Base-by-base conservation (phyloP, 2,888 invertebrate genomes). In the Brenthis daphne region DNA sequence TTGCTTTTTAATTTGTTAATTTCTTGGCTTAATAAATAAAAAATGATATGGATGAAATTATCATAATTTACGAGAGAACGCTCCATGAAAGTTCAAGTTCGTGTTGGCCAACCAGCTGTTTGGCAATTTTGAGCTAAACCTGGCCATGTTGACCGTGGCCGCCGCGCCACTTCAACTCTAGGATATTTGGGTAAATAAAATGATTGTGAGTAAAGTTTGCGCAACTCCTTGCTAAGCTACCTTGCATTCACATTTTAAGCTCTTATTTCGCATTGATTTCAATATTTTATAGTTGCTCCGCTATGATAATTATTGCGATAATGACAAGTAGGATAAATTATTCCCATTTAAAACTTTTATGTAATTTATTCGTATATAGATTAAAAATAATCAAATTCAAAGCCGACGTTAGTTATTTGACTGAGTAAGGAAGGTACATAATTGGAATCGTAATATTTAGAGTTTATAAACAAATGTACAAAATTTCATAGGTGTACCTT, bases 51-150 rank as follows among this genome's bases (percentile, higher is more conserved):
- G 24, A 20, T 11, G 6, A 3, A 58, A 47, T 58, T 55, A 56
- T 50, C n/a, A 60, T 50, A 54, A 16, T 12, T 53, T 65, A 29
- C 47, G 54, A 63, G 58, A 57, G 65, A 70, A 67, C 54, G 67
- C 68, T 16, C 20, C 16, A 57, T 54, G 63, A 71, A 67, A 70
- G 63, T 71, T 74, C 74, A 74, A 74, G 72, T 72, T 70, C 69
- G 68, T 63, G 65, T 73, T 70, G 70, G 64, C 68, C 64, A 68
- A 73, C 50, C 50, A 47, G 29, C 29, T 64, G 51, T 72, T 71
- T 68, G 47, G 65, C 58, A 69, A 73, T 65, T 65, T 51, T 47
- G 67, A 48, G 50, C 29, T 61, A 61, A 65, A 67, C 50, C 48
- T 58, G 54, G 55, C 20, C 67, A 50, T 37, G 67, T 58, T 70